Base-by-base conservation (phyloP, 2,888 invertebrate species). In the Glyphotaelius pellucidus region DNA sequence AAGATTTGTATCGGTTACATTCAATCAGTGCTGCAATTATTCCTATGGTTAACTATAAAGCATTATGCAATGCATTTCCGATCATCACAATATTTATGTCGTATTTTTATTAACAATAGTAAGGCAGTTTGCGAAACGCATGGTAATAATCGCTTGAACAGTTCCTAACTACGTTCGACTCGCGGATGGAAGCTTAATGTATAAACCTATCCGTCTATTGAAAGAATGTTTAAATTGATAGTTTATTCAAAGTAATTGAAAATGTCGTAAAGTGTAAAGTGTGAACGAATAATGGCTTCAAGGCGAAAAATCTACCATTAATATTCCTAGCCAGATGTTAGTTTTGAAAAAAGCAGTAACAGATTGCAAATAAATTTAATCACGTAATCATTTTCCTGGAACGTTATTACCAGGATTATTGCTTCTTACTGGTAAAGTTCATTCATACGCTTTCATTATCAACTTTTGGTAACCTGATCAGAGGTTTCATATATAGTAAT, bases 381-480 rank as follows among this genome's bases (percentile, higher is more conserved):
- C 90, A 90, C 90, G 90, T 84, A 84, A 90, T 84, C 25, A 67
- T 81, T 52, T 90, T 83, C 90, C 84, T 32, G 90, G 90, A 90
- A 90, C 47, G 30, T 86, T 47, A 30, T 86, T n/a, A 81, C 67
- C 67, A 7, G 9, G n/a, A 67, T 67, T 67, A 67, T 31, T 31
- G 42, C 15, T 47, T 25, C 38, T 15, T 14, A 81, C 42, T 81
- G 38, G 31, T 25, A 67, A 32, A 31, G 84, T 90, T 84, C 90
- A 84, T 90, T 90, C 90, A 83, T 81, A 83, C 47, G 35, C 67
- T 89, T 80, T 80, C 89, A 80, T 80, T 80, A 89, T 80, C n/a
- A 80, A 47, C 89, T 67, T 80, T 89, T 89, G 38, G 80, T 89
- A 89, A 80, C 35, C 80, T 80, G 80, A 81, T 38, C 89, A 67